Base-by-base conservation (phyloP, 2,113 vertebrate genomes). In the Meles meles region DNA sequence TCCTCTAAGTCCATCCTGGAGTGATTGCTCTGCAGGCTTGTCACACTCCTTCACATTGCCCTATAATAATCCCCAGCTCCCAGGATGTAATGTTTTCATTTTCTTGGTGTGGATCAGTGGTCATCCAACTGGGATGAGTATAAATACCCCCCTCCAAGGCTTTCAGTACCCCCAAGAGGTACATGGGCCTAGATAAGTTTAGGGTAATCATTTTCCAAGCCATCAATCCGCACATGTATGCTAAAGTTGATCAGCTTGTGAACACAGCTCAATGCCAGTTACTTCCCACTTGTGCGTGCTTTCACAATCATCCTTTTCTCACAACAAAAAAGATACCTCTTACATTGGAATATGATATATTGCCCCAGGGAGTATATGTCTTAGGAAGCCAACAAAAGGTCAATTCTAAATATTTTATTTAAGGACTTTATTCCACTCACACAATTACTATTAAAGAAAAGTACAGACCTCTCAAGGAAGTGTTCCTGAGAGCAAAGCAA, bases 321-420 rank as follows among this genome's bases (percentile, higher is more conserved):
- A 59, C 49, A 29, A 31, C 6, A 11, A 44, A 76, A 87, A 81
- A 92, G 23, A 25, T 69, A 34, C 18, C 79, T 74, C 71, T 95
- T 61, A 3, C 47, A 31, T n/a, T 57, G 57, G 57, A 86, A 29
- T 65, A 20, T 7, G 14, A 15, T 55, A 77, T 82, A 79, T 87
- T 34, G 8, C 52, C 71, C 67, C 52, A 72, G 59, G 27, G 8
- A 89, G 13, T 67, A 69, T 59, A 52, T 93, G 49, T 91, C 90
- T 95, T 88, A 84, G 39, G 71, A 86, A 87, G 61, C 52, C 84
- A 77, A 92, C 79, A 39, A 92, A 92, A 79, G 63, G 10, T 65
- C 52, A 94, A 25, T 71, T 79, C 34, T 90, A 71, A 87, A 72
- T 92, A 92, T 63, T 97, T 91, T 83, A 61, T 59, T 83, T 92